Evolutionary conservation across 2,797 vertebrate species (phyloP), one percentile per base, ranked within the genome.

Genomic region (Sebastolobus altivelis): DNA sequence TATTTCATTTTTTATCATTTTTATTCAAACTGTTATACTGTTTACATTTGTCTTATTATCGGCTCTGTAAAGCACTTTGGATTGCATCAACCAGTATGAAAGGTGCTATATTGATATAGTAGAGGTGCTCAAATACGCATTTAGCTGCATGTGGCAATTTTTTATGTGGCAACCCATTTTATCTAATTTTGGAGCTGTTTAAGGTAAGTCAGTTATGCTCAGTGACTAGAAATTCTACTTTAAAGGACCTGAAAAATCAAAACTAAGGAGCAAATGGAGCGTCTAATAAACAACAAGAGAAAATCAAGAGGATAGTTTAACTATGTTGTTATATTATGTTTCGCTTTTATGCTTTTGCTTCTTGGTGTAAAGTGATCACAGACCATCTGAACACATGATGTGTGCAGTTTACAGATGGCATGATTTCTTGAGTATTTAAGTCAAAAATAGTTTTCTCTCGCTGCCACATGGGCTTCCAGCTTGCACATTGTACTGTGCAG

Each of bases 331-430:
- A 65, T 43, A 27, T 29, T 11, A 35, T 43, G 37, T 70, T 8
- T 20, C 13, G n/a, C 14, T 56, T 66, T 59, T 31, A 27, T 20
- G 38, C 54, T 46, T 66, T 55, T 65, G 49, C 60, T 62, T 52
- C 62, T 61, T 75, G 14, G 11, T 75, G 6, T 54, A 40, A 78
- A 72, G 66, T 29, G 27, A 81, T 79, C 72, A 72, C 40, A 68
- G 49, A 59, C 52, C 49, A 65, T 68, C 18, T 38, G 35, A 70
- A 75, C 40, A n/a, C 25, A 31, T 22, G 38, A 43, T 13, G 29
- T 59, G 49, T 8, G 13, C 14, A 25, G 62, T 79, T 65, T 14
- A 55, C 29, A 55, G 16, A 59, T 56, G 61, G 35, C 27, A 68
- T 14, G 12, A 56, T 79, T 69, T 60, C 9, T 55, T 33, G 49